Base-by-base conservation (phyloP, 2,113 vertebrate species). In the Alaudala cheleensis region DNA sequence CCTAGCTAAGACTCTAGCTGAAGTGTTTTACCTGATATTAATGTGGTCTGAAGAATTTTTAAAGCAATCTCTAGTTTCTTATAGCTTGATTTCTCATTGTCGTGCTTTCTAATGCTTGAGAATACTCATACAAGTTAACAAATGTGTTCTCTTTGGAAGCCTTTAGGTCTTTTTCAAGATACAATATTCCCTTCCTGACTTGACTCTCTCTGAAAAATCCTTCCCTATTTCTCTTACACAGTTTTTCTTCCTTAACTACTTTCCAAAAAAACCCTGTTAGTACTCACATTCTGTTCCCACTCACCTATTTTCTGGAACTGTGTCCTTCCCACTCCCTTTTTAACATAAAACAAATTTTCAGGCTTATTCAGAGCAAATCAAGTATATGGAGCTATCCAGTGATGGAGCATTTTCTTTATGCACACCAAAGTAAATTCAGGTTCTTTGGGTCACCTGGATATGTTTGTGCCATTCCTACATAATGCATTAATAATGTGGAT, bases 401-500 rank as follows among this genome's bases (percentile, higher is more conserved):
- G 60, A 44, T 25, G 8, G 15, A 84, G 18, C 1, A 1, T n/a
- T 89, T 73, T 69, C 25, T 81, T 89, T 44, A 61, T 4, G 5
- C 17, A 72, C 21, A 50, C 8, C 14, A 51, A 64, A 74, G 37
- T 9, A 69, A 73, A 72, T 39, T 49, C 64, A 45, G 5, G 13
- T 56, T 65, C 11, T 20, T 81, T 87, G 56, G 13, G 40, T 70
- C 29, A 66, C 42, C 25, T 66, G 13, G 17, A 44, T 49, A 2
- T 65, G 17, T 47, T 49, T 51, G 10, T 61, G n/a, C 5, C 5
- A 1, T 86, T 82, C 23, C 14, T 54, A 31, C 13, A 51, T 6
- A 21, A 17, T n/a, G 1, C 22, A 21, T 53, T 72, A 73, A 21
- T 28, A 50, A 14, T 0, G 0, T 9, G 13, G 8, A 44, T 31